Evolutionary conservation across 1,140 invertebrate genomes (phyloP), one percentile per base, ranked within the genome.

Genomic region (Calephelis virginiensis): DNA sequence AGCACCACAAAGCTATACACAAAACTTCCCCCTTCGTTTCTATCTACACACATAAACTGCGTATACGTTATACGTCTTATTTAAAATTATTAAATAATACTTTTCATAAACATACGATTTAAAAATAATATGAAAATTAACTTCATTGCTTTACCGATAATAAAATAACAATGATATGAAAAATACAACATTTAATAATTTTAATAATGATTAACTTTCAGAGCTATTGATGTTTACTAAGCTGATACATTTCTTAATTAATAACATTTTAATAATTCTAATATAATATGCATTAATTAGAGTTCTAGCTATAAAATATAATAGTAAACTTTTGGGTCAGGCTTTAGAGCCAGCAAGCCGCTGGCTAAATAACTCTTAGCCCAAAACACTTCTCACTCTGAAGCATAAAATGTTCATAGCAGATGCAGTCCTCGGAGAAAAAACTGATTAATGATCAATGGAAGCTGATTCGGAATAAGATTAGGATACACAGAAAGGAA

Each of bases 141-240:
- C 37, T 56, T 37, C 14, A 53, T 53, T 40, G 28, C 28, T 38
- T 49, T 46, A 63, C 28, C 47, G 40, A 64, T 64, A 40, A 50
- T 64, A 28, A 64, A 64, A 43, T 53, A 64, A 45, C 61, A 62
- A 65, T 64, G 56, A 68, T 72, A 68, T 74, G 73, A 83, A 81
- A 69, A 84, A 82, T 85, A 85, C 80, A 85, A 88, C 86, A 86
- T 87, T 86, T 82, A 88, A 87, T 90, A 88, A 87, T 90, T 89
- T 90, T 75, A 85, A 90, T 90, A 89, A 90, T 90, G 86, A 86
- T 86, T 86, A 83, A 82, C 84, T 89, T 86, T 80, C 84, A 83
- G 84, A 91, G 89, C 89, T 91, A 89, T 91, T 91, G 89, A 91
- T 91, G 86, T 89, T 91, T 76, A 85, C 86, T 91, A 91, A 91